These are phyloP conservation scores for Ephestia elutella DNA, from an alignment of 1,140 invertebrate genomes.

Conservation along the genomic window DNA sequence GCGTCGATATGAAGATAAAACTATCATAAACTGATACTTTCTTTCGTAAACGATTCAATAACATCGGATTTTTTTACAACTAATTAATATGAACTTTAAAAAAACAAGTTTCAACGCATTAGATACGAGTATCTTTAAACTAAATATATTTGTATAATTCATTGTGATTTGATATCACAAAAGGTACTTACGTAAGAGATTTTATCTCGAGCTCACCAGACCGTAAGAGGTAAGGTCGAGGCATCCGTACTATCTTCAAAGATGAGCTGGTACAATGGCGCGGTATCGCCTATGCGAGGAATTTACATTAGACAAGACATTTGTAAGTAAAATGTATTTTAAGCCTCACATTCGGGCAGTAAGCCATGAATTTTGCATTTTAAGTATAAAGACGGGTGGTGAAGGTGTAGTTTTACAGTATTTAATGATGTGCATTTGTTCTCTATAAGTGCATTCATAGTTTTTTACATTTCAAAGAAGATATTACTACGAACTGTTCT, in stretches of 20 bases:
- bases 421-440: conserved; percentile 9
- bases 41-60: background rate
- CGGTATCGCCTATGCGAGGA: conserved; percentile 33
- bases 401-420: background rate
- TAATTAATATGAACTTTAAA: no score
- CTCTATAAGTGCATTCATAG: background rate
- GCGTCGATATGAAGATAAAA: background rate
- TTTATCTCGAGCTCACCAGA: conserved; percentile 26
- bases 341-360: conserved; percentile 14
- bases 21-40: background rate
- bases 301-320: conserved; percentile 30
- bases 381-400: background rate
- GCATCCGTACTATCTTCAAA: conserved; percentile 43
- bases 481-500: background rate
- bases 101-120: no score
- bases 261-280: conserved; percentile 39
- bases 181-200: background rate
- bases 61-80: no score
- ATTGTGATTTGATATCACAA: background rate
- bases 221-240: conserved; percentile 33
- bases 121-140: no score
- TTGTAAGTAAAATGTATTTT: conserved; percentile 30
- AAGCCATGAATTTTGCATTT: conserved; percentile 15
- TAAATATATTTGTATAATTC: background rate
- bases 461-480: background rate